Evolutionary conservation across 2,888 invertebrate species (phyloP), one percentile per base, ranked within the genome.

Genomic region (Muschampia plurimacula): DNA sequence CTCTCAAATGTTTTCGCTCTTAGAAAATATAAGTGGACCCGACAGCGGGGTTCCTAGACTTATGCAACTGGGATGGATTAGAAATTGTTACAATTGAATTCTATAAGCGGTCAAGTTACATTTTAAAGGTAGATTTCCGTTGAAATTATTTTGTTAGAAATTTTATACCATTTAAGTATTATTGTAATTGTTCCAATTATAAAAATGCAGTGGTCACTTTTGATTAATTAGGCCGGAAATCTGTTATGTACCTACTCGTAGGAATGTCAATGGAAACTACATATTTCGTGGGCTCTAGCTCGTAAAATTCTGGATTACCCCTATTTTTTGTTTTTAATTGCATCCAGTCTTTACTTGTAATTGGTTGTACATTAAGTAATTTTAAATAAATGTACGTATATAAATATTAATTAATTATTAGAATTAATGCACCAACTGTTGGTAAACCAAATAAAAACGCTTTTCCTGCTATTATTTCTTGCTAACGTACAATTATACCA

Each of bases 1-100:
- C 93, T 89, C 78, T 78, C 80, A 81, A 85, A 84, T 87, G 84
- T 88, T 89, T 87, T 85, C 81, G 83, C 79, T 84, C 88, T 85
- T 88, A 88, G 84, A 86, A 69, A 89, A 87, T 77, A 77, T 85
- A 83, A 88, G 90, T 92, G 91, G 91, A 92, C 90, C 77, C 71
- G 84, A 77, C 93, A 75, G 84, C 91, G 84, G 93, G 93, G 72
- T 41, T 22, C 67, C 72, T 72, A 67, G 64, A 59, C 12, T 28
- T 57, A 57, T 72, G 67, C 49, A 60, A 60, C 62, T 60, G 41
- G 36, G 60, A 66, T 66, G 59, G 39, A 69, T 77, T 74, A 59
- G 67, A 70, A 74, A 41, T 76, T 77, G 79, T 76, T 77, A 76
- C 78, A 78, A 74, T 77, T 75, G 77, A 76, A 77, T 72, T 57